Evolutionary conservation across 1,140 invertebrate species (phyloP).

Genomic region (Drosophila novamexicana): DNA sequence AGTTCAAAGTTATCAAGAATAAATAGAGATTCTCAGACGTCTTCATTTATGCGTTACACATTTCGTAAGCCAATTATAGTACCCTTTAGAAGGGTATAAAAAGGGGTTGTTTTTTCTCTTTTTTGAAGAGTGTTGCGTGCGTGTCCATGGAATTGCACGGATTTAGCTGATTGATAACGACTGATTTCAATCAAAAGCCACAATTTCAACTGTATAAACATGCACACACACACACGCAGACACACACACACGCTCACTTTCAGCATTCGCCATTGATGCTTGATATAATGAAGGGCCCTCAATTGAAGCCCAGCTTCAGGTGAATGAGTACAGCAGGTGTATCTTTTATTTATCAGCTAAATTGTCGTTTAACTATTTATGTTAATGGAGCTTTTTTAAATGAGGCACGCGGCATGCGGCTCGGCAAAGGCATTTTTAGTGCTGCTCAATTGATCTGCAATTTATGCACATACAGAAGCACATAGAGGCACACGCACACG

Average conservation of each 20-base stretch:
- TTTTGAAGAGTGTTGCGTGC: too few relatives aligned
- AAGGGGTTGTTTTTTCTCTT: too few relatives aligned
- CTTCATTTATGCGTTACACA: too few relatives aligned
- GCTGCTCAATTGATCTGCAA: slow-evolving; percentile 44
- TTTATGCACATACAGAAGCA: slow-evolving; percentile 55
- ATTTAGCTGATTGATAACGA: background rate
- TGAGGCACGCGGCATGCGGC: slow-evolving; percentile 3
- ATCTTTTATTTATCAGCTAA: slow-evolving; percentile 67
- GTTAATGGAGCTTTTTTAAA: slow-evolving; percentile 45
- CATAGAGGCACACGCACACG: background rate
- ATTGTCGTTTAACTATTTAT: slow-evolving; percentile 61
- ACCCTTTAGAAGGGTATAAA: too few relatives aligned
- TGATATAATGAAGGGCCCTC: slow-evolving; percentile 46
- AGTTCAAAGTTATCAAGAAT: too few relatives aligned
- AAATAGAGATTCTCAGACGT: too few relatives aligned
- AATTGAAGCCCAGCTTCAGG: slow-evolving; percentile 13
- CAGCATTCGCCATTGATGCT: slow-evolving; percentile 34
- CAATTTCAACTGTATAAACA: slow-evolving; percentile 18
- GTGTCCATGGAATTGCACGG: too few relatives aligned
- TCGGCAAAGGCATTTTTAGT: slow-evolving; percentile 20
- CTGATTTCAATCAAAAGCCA: background rate
- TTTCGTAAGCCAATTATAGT: too few relatives aligned
- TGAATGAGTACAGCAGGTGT: slow-evolving; percentile 4
- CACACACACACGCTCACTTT: background rate
- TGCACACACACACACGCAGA: background rate